phyloP scores from a whole-genome alignment of 2,113 vertebrate species.

The Alexandromys fortis region DNA sequence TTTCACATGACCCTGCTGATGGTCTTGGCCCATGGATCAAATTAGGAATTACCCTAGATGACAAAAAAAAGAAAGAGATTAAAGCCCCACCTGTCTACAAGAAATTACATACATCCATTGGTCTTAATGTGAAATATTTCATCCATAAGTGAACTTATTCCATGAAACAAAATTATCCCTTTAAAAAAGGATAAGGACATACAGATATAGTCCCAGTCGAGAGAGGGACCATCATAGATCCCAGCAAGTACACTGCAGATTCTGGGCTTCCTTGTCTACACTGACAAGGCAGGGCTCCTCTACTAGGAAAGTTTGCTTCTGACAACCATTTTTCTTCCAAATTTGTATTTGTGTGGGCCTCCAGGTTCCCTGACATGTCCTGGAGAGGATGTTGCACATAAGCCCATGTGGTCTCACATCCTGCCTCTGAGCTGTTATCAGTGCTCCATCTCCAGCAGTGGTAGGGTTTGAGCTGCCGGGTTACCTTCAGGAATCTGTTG shows the following conservation, averaged over 20 bases:
- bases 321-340: neutral
- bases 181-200: neutral
- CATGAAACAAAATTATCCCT: neutral
- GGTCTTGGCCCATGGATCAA: neutral
- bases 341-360: neutral
- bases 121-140: slow-evolving; percentile 9
- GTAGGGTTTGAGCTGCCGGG: neutral
- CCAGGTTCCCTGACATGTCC: neutral
- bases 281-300: neutral
- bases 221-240: neutral
- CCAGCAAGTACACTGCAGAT: neutral
- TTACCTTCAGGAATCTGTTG: neutral
- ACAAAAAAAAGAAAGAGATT: neutral
- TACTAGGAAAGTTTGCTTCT: neutral
- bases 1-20: neutral
- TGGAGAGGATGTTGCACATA: neutral
- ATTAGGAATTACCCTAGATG: neutral
- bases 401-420: neutral
- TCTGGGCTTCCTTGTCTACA: neutral
- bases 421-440: neutral
- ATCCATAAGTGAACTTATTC: neutral
- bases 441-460: neutral
- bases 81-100: too few species aligned
- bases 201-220: neutral
- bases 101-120: neutral